phyloP scores from a whole-genome alignment of 2,113 vertebrate genomes.

The Sinocyclocheilus anshuiensis region DNA sequence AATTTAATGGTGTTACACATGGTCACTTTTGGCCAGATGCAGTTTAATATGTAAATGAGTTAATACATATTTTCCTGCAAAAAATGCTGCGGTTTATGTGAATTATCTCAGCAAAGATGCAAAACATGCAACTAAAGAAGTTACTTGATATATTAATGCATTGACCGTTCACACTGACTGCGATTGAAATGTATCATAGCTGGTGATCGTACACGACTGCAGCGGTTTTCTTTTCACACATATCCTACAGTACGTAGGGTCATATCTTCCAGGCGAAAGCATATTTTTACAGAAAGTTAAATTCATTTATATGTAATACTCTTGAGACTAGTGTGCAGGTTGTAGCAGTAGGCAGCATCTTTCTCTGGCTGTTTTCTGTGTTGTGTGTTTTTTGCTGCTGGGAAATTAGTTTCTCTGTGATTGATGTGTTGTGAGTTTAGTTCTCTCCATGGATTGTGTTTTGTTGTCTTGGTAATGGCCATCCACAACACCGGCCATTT shows the following conservation, averaged over 20 bases:
- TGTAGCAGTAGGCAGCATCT: background rate
- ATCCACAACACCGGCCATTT: constrained; percentile 41
- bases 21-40: background rate
- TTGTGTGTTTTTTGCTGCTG: constrained; percentile 1
- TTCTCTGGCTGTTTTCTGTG: background rate
- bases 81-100: background rate
- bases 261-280: background rate
- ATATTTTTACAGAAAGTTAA: background rate
- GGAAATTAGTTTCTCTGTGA: constrained; percentile 23
- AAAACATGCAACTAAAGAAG: background rate
- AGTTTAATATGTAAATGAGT: background rate
- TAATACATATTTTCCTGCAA: background rate
- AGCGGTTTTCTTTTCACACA: background rate
- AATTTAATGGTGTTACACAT: background rate
- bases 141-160: background rate
- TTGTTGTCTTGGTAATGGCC: constrained; percentile 25
- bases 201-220: background rate
- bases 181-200: background rate
- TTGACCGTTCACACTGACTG: background rate
- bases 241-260: background rate
- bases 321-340: background rate
- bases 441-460: constrained; percentile 16
- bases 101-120: background rate
- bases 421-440: constrained; percentile 16
- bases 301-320: constrained; percentile 9